phyloP scores from a whole-genome alignment of 1,140 invertebrate genomes.

The Drosophila funebris region DNA sequence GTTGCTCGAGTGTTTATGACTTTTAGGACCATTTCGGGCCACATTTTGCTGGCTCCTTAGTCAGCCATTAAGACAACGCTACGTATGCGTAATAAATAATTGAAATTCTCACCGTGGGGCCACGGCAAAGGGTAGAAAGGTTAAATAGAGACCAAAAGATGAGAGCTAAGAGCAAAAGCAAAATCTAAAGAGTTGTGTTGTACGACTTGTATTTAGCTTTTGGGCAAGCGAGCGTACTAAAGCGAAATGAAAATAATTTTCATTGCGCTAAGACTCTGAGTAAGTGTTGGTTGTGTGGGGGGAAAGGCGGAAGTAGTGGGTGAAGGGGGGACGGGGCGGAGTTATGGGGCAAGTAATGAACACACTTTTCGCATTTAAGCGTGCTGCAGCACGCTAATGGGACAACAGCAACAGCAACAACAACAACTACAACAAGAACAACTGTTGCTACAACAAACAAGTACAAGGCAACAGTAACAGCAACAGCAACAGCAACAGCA shows the following conservation, averaged over 20 bases:
- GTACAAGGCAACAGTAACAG: conserved; percentile 52
- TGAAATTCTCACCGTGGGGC: conserved; percentile 67
- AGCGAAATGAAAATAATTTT: conserved; percentile 80
- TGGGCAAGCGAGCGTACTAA: conserved; percentile 75
- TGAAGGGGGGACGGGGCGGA: not conserved
- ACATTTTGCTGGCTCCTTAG: conserved; percentile 32
- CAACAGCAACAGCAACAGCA: conserved; percentile 62
- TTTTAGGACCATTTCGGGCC: conserved; percentile 28
- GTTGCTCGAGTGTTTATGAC: conserved; percentile 29
- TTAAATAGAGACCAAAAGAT: conserved; percentile 38
- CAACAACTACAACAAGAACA: conserved; percentile 22
- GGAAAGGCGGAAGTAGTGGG: not conserved
- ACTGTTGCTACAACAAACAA: conserved; percentile 40
- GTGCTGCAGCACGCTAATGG: conserved; percentile 73
- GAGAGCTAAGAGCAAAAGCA: conserved; percentile 20
- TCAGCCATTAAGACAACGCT: conserved; percentile 70
- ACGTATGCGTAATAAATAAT: conserved; percentile 78
- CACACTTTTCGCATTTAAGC: conserved; percentile 81
- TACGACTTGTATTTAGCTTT: conserved; percentile 58
- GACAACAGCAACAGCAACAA: conserved; percentile 51
- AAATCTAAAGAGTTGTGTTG: conserved; percentile 36
- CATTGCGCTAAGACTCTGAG: conserved; percentile 54
- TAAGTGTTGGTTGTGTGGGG: not conserved
- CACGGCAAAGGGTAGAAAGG: conserved; percentile 54
- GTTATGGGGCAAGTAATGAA: conserved; percentile 64